phyloP scores from a whole-genome alignment of 1,140 invertebrate genomes.

The Aphidius gifuensis region DNA sequence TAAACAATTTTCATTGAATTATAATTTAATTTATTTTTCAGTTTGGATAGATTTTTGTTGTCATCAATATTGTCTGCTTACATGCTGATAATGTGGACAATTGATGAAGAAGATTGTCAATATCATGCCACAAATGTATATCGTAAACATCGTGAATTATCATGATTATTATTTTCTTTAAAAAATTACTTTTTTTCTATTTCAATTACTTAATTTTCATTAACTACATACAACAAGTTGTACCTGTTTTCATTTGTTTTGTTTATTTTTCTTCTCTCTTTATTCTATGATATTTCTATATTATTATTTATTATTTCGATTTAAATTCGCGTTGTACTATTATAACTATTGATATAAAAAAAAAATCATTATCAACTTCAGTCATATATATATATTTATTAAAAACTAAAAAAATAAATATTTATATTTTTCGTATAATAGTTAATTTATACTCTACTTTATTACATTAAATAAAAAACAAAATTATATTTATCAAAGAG shows the following conservation, averaged over 20 bases:
- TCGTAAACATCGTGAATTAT: constrained; percentile 38
- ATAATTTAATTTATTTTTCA: constrained; percentile 42
- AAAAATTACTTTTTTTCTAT: background rate
- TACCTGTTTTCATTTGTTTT: background rate
- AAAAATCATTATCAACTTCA: too few relatives aligned
- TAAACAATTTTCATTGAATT: constrained; percentile 21
- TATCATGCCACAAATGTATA: constrained; percentile 47
- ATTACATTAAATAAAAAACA: too few relatives aligned
- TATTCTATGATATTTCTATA: too few relatives aligned
- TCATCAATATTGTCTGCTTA: constrained; percentile 52
- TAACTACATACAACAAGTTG: constrained; percentile 8
- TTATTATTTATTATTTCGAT: background rate
- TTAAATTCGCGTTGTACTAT: too few relatives aligned
- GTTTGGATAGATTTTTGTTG: constrained; percentile 54
- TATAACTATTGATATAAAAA: too few relatives aligned
- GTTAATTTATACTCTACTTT: too few relatives aligned
- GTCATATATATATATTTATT: too few relatives aligned
- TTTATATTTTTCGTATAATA: too few relatives aligned
- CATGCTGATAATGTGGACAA: constrained; percentile 55
- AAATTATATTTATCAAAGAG: too few relatives aligned
- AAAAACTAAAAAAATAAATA: too few relatives aligned
- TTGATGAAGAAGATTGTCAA: constrained; percentile 53
- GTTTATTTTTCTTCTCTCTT: background rate
- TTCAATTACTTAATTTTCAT: constrained; percentile 1
- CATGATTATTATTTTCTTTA: constrained; percentile 2